Conservation (phyloP, 2,888 invertebrate genomes). For the Lumbricus terrestris region DNA sequence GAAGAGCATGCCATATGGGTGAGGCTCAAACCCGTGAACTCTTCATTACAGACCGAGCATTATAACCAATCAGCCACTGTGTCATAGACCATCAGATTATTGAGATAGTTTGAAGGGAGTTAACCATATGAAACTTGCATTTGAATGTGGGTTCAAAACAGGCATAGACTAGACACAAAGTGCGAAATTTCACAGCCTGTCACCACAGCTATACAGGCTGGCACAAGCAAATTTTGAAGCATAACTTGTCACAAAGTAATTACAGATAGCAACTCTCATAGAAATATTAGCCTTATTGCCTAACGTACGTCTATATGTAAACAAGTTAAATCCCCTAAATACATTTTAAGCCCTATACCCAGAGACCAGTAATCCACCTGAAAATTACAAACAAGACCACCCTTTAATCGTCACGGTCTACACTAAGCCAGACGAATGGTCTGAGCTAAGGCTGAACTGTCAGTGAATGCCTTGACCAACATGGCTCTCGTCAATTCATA, state of each 20-base stretch:
- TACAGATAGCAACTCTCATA: background rate
- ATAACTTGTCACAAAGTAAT: background rate
- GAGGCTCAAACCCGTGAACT: too few species aligned
- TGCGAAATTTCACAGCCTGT: background rate
- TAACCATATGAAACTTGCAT: background rate
- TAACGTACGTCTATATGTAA: background rate
- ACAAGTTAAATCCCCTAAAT: background rate
- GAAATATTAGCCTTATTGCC: background rate
- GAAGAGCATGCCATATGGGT: too few species aligned
- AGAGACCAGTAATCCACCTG: background rate
- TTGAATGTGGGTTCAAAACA: background rate
- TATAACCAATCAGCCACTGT: too few species aligned
- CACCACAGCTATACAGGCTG: background rate
- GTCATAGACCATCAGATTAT: background rate
- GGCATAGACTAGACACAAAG: background rate
- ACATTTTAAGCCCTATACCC: background rate
- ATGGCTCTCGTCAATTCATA: background rate
- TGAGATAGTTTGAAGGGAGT: background rate
- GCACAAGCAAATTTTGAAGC: background rate
- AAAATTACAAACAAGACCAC: background rate
- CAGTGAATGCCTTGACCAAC: background rate
- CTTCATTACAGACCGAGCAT: too few species aligned
- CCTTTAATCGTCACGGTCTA: background rate
- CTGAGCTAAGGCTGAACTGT: background rate
- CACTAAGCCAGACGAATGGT: background rate